phyloP scores from a whole-genome alignment of 2,797 vertebrate genomes.

The Nyctalus aviator region DNA sequence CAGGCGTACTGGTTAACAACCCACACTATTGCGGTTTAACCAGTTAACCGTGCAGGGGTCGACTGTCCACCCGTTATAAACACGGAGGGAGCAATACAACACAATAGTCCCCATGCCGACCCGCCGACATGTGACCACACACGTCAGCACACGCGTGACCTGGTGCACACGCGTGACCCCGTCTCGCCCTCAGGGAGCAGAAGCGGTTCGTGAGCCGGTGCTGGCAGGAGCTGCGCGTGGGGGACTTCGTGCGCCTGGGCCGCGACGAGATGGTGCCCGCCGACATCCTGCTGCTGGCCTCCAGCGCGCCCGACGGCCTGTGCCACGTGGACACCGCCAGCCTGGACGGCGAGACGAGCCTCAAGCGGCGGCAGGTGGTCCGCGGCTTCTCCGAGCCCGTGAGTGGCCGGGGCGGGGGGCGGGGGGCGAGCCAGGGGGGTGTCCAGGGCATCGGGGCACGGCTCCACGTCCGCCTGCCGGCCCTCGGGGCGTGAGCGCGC shows the following conservation, averaged over 20 bases:
- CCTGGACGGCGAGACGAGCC: conserved; percentile 98
- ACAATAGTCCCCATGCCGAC: too few species aligned
- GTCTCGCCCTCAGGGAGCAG: conserved; percentile 87
- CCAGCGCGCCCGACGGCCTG: conserved; percentile 96
- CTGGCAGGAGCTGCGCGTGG: conserved; percentile 96
- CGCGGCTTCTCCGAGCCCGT: conserved; percentile 96
- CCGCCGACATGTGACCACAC: too few species aligned
- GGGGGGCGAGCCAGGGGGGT: too few species aligned
- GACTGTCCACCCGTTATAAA: too few species aligned
- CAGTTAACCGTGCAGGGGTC: too few species aligned
- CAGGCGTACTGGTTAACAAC: too few species aligned
- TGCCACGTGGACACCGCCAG: conserved; percentile 99
- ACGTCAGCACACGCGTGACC: too few species aligned
- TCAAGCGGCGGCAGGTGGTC: conserved; percentile 97
- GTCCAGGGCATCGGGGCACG: too few species aligned
- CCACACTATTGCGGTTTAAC: too few species aligned
- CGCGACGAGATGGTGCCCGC: conserved; percentile 98
- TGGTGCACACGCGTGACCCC: too few species aligned
- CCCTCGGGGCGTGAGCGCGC: background rate
- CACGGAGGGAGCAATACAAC: too few species aligned
- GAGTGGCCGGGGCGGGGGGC: conserved; percentile 82
- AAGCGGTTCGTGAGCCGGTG: conserved; percentile 93
- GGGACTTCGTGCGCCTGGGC: conserved; percentile 95
- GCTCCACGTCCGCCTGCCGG: fast-evolving
- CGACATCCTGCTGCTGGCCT: conserved; percentile 95